Conservation (phyloP, 2,113 vertebrate species). For the Formicarius rufipectus region DNA sequence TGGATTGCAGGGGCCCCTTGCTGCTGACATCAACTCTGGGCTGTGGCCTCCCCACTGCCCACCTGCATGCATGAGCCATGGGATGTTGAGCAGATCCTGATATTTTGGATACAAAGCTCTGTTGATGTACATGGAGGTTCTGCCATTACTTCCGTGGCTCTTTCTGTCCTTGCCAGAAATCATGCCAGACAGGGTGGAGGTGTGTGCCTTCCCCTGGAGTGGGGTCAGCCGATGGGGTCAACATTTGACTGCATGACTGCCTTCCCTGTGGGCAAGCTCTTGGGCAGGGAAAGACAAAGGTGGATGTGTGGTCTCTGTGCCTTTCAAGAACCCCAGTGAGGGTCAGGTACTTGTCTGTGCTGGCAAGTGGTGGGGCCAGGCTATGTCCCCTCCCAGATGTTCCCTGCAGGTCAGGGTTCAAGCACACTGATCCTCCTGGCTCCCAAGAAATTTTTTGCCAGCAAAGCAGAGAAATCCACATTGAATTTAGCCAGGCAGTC, state of each 20-base stretch:
- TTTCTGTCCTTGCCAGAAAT: background rate
- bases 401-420: background rate
- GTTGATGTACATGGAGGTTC: background rate
- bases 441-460: background rate
- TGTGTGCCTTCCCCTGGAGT: background rate
- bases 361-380: background rate
- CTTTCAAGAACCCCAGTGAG: background rate
- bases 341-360: background rate
- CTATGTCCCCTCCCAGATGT: background rate
- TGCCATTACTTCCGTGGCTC: background rate
- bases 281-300: background rate
- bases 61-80: background rate
- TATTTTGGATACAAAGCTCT: background rate
- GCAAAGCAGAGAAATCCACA: background rate
- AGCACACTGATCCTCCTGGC: background rate
- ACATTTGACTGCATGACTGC: background rate
- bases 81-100: fast-evolving
- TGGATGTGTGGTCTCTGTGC: background rate
- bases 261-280: background rate
- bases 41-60: background rate
- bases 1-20: background rate
- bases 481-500: background rate
- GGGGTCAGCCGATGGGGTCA: too few relatives aligned
- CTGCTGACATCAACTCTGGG: background rate
- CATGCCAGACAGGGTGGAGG: fast-evolving